A percentile compares a stretch with the other conserved stretches of the same genome.
phyloP scores from a whole-genome alignment of 2,113 vertebrate species.

The Podarcis muralis region DNA sequence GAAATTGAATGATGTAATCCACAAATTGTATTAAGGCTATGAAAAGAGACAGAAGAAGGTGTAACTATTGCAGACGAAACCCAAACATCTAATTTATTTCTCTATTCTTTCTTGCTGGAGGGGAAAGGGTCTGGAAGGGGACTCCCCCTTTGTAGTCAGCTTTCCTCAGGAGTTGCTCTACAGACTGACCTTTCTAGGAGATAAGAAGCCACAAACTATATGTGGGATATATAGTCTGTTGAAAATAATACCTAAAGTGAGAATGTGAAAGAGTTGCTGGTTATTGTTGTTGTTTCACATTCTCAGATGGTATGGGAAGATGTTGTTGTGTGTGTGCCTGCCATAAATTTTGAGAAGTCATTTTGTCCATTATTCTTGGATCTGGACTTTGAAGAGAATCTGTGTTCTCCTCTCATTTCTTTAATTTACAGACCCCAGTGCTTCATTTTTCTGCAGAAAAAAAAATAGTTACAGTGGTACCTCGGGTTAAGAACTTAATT shows the following conservation, averaged over 20 bases:
- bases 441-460: too few relatives aligned
- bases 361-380: not conserved
- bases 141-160: not conserved
- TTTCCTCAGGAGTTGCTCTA: not conserved
- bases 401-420: not conserved
- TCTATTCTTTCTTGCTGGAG: not conserved
- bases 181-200: not conserved
- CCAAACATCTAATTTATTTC: not conserved
- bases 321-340: not conserved
- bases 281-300: too few relatives aligned
- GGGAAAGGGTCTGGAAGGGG: not conserved
- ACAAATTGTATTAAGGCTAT: not conserved
- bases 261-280: not conserved
- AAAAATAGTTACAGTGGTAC: too few relatives aligned
- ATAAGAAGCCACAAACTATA: not conserved
- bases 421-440: not conserved
- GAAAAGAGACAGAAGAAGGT: not conserved
- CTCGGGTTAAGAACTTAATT: too few relatives aligned
- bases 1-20: not conserved
- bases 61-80: not conserved
- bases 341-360: not conserved
- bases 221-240: not conserved
- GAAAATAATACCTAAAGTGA: not conserved
- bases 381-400: not conserved
- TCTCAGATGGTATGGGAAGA: not conserved